Percentiles rank a stretch among this genome's conserved stretches.
These are phyloP conservation scores for Drosophila quinaria DNA, from an alignment of 2,888 invertebrate genomes.

Conservation along the genomic window DNA sequence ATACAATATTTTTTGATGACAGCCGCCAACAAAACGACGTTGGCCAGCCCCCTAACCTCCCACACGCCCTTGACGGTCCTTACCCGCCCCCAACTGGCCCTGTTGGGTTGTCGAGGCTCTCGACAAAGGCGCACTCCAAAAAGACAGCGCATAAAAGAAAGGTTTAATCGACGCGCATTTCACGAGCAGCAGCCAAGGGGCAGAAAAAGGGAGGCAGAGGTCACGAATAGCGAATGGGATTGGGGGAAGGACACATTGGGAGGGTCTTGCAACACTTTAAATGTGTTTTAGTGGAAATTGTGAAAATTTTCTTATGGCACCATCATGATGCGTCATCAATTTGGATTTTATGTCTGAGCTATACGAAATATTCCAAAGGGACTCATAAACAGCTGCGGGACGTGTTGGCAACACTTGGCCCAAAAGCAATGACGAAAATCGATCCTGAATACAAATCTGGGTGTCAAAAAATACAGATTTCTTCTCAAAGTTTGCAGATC, in stretches of 20 bases:
- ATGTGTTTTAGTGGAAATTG: constrained; percentile 75
- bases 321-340: constrained; percentile 75
- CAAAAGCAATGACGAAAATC: constrained; percentile 25
- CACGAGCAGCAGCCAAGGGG: constrained; percentile 42
- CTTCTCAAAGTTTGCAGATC: background rate
- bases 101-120: constrained; percentile 44
- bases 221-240: constrained; percentile 4
- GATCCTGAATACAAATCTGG: constrained; percentile 24
- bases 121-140: constrained; percentile 62
- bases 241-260: background rate
- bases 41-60: constrained; percentile 33
- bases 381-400: constrained; percentile 56
- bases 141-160: constrained; percentile 75
- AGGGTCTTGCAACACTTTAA: constrained; percentile 53
- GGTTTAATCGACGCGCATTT: constrained; percentile 77
- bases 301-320: constrained; percentile 67
- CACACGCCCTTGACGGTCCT: constrained; percentile 2
- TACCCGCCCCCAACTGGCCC: background rate
- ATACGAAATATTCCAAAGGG: constrained; percentile 26
- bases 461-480: constrained; percentile 10
- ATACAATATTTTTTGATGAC: constrained; percentile 81
- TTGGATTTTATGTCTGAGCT: constrained; percentile 59
- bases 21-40: constrained; percentile 68
- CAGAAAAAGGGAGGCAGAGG: constrained; percentile 2
- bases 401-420: constrained; percentile 37